These are phyloP conservation scores for Villa cingulata DNA, from an alignment of 2,888 invertebrate genomes.

Conservation along the genomic window DNA sequence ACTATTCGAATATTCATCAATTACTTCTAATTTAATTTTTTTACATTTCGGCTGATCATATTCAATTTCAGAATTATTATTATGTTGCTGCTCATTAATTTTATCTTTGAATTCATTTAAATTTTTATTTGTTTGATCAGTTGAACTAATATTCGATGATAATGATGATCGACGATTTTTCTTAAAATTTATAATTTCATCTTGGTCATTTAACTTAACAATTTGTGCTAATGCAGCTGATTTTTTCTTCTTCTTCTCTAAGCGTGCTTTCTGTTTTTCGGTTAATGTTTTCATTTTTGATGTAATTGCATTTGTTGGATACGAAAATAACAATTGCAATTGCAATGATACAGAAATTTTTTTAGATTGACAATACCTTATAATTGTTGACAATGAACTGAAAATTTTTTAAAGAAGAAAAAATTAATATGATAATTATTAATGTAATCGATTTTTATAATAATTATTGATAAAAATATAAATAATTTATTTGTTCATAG, in stretches of 20 bases:
- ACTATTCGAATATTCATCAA: background rate
- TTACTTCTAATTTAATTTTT: conserved; percentile 3
- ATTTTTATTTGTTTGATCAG: background rate
- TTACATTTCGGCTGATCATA: conserved; percentile 1
- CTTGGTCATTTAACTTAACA: conserved; percentile 46
- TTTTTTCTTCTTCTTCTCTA: conserved; percentile 50
- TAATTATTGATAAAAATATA: background rate
- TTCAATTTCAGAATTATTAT: background rate
- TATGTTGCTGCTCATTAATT: background rate
- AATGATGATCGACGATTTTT: background rate
- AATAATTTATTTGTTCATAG: too few species aligned
- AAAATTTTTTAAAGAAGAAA: background rate
- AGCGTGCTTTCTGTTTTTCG: conserved; percentile 40
- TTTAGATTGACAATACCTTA: background rate
- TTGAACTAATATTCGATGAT: background rate
- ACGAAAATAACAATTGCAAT: conserved; percentile 1
- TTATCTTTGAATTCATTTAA: background rate
- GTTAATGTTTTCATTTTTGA: conserved; percentile 34
- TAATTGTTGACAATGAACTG: background rate
- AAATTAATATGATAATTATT: background rate
- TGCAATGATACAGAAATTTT: background rate
- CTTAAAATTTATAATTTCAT: conserved; percentile 26
- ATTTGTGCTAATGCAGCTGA: conserved; percentile 46
- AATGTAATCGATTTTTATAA: background rate
- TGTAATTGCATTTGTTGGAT: background rate